phyloP scores from a whole-genome alignment of 2,888 invertebrate genomes.

The Drosophila ezoana region DNA sequence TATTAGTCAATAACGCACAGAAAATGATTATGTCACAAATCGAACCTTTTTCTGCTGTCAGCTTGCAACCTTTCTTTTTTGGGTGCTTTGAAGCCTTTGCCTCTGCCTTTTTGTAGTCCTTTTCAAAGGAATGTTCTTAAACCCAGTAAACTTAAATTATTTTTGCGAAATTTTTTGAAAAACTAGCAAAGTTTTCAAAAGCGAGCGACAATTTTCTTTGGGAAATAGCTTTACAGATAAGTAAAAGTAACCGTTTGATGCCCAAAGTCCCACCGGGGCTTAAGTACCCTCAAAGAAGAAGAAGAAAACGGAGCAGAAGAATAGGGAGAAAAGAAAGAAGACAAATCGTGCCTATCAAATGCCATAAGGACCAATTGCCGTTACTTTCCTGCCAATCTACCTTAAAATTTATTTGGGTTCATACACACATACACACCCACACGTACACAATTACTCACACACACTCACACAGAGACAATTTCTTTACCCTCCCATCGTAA shows the following conservation, averaged over 20 bases:
- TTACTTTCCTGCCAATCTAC: slow-evolving; percentile 1
- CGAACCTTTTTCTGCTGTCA: no score
- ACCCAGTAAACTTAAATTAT: no score
- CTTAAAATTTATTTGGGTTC: slow-evolving; percentile 17
- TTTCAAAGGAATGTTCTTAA: no score
- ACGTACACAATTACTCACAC: neutral
- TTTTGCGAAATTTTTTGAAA: no score
- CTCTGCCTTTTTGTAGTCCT: no score
- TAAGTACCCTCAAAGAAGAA: neutral
- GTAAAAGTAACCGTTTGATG: neutral
- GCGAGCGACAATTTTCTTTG: no score
- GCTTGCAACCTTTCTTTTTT: no score
- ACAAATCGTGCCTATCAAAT: slow-evolving; percentile 12
- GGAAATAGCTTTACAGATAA: neutral
- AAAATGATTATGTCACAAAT: no score
- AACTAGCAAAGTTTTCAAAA: no score
- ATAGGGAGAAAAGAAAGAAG: neutral
- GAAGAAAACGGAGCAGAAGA: neutral
- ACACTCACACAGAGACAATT: neutral
- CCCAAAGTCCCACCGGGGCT: neutral
- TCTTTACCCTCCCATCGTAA: neutral
- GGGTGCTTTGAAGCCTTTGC: no score
- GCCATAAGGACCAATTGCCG: slow-evolving; percentile 14
- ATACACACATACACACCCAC: neutral
- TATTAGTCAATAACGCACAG: no score